Evolutionary conservation across 2,888 invertebrate genomes (phyloP), one percentile per base, ranked within the genome.

Genomic region (Epinotia nisella): DNA sequence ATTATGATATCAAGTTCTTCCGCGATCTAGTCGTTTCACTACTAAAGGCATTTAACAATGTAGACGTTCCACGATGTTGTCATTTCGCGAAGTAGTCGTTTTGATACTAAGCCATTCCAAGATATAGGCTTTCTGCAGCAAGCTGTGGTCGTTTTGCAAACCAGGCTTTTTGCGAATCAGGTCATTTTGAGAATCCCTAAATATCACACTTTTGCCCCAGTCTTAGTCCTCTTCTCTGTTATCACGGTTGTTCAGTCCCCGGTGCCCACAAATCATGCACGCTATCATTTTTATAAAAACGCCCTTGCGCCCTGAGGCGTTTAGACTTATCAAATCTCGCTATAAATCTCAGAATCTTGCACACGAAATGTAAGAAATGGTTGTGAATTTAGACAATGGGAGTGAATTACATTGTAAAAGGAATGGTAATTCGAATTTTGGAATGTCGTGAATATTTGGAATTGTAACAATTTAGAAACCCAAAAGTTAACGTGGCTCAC

Each of bases 201-300:
- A 49, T n/a, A 1, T 49, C 5, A 49, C 49, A n/a, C 49, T 13
- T 15, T 7, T n/a, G n/a, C 45, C 51, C 3, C 53, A 71, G 24
- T 55, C 59, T 71, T 24, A 19, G 15, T 66, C 60, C 60, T 55
- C 29, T 41, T 7, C 17, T 2, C 39, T 13, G 61, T 9, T 72
- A 67, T 67, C 67, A 7, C 55, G 0, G 17, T n/a, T 45, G 45
- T 67, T 17, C 67, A 61, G 49, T 56, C 61, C 15, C 61, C 67
- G 24, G 65, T 17, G 21, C 55, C 71, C 55, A 61, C 55, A 72
- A 72, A 67, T 72, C 56, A 67, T 67, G 7, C 15, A n/a, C 61
- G 45, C 55, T 67, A 65, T 65, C 39, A 53, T 65, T 65, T 67
- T 64, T 55, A 67, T 41, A 71, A 66, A 67, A 59, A 39, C 62